Percentiles rank a stretch among this genome's conserved stretches.
phyloP scores from a whole-genome alignment of 2,113 vertebrate genomes.

The Thryonomys swinderianus region DNA sequence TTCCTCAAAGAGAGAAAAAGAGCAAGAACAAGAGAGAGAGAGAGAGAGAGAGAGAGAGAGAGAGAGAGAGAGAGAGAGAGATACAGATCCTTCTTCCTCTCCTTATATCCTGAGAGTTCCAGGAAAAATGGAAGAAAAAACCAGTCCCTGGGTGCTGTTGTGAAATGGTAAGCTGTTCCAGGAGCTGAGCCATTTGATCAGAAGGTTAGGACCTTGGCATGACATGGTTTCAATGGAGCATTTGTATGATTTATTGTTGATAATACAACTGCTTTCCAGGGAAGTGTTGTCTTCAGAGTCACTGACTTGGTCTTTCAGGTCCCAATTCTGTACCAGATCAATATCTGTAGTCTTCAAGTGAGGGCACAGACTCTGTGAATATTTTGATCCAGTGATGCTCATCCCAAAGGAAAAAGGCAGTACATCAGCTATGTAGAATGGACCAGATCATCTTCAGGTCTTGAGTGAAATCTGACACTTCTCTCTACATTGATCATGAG shows the following conservation, averaged over 20 bases:
- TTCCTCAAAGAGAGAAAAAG: too few species aligned
- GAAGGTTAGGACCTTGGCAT: not conserved
- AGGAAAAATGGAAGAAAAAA: not conserved
- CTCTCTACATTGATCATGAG: not conserved
- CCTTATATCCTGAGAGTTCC: not conserved
- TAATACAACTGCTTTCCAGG: not conserved
- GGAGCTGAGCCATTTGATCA: not conserved
- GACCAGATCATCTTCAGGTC: not conserved
- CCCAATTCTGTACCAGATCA: not conserved
- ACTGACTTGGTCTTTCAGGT: not conserved
- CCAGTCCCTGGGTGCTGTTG: not conserved
- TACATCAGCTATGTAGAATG: not conserved
- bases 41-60: too few species aligned
- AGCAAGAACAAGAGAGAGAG: too few species aligned
- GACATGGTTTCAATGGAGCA: not conserved
- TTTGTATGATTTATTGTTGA: not conserved
- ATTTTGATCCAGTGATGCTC: not conserved
- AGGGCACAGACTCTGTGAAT: not conserved
- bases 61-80: too few species aligned
- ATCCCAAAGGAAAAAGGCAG: not conserved
- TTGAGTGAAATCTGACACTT: not conserved
- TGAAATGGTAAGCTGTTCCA: not conserved
- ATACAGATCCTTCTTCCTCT: too few species aligned
- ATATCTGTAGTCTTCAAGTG: not conserved
- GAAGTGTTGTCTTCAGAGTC: not conserved